These are phyloP conservation scores for Phrynocephalus vlangalii DNA, from an alignment of 2,797 vertebrate species.

Conservation along the genomic window DNA sequence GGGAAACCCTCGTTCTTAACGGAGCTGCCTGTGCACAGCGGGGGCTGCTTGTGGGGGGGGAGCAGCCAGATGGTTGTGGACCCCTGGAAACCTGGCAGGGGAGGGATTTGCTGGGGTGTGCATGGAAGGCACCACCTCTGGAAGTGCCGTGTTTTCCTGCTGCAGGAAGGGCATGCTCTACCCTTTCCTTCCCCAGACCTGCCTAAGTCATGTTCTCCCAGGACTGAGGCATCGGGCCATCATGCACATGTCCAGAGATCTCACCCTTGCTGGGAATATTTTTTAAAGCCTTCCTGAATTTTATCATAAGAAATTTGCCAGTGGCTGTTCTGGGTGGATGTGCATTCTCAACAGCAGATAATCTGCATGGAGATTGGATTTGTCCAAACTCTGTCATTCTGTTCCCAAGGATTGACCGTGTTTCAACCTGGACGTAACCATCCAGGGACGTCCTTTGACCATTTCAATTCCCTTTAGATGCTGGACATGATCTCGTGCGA, in stretches of 20 bases:
- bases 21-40: rapidly evolving
- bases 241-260: too few relatives aligned
- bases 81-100: slow-evolving; percentile 2
- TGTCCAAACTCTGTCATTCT: background rate
- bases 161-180: background rate
- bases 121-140: background rate
- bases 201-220: slow-evolving; percentile 29
- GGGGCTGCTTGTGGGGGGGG: background rate
- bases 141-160: background rate
- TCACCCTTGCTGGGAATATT: background rate
- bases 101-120: background rate
- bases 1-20: background rate
- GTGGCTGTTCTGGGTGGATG: too few relatives aligned
- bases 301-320: background rate
- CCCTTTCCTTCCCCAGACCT: slow-evolving; percentile 30
- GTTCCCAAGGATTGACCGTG: too few relatives aligned
- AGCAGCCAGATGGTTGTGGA: background rate
- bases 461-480: background rate
- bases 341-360: background rate
- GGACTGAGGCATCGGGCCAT: background rate
- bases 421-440: background rate
- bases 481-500: too few relatives aligned
- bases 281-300: background rate
- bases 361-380: background rate
- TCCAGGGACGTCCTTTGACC: background rate